These are phyloP conservation scores for Cichlasoma orientale DNA, from an alignment of 2,797 vertebrate species.

Conservation along the genomic window DNA sequence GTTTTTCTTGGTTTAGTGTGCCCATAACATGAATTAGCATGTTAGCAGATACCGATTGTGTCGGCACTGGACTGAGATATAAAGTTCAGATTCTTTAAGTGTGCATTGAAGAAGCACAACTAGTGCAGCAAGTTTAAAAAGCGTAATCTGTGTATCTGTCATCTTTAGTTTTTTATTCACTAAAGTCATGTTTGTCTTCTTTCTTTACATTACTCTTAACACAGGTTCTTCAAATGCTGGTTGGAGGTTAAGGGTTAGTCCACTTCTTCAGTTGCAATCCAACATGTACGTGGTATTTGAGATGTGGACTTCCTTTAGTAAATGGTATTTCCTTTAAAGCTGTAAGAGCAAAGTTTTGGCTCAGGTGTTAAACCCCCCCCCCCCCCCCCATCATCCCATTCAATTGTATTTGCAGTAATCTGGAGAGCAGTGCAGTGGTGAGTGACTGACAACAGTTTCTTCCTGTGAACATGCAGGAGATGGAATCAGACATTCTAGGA, in stretches of 20 bases:
- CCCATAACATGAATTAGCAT: no score
- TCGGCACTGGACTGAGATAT: background rate
- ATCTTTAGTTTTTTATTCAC: no score
- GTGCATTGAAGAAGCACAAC: accelerated
- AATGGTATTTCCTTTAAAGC: background rate
- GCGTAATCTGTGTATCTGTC: background rate
- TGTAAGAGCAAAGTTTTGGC: constrained; percentile 26
- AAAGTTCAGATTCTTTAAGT: background rate
- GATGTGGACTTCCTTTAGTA: background rate
- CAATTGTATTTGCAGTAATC: constrained; percentile 27
- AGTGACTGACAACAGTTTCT: constrained; percentile 45
- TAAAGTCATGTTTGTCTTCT: background rate
- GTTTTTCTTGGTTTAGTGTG: no score
- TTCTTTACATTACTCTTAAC: no score
- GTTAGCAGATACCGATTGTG: no score
- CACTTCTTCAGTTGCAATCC: background rate
- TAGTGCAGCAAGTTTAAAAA: background rate
- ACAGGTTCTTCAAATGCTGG: background rate
- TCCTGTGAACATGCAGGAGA: constrained; percentile 21
- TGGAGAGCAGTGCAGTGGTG: constrained; percentile 39
- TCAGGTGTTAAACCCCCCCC: constrained; percentile 50
- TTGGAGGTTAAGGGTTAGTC: background rate
- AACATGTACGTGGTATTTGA: background rate
- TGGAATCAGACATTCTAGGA: constrained; percentile 40
- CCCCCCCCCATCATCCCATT: constrained; percentile 8